Conservation (phyloP, 2,113 vertebrate species). For the Syngnathoides biaculeatus region DNA sequence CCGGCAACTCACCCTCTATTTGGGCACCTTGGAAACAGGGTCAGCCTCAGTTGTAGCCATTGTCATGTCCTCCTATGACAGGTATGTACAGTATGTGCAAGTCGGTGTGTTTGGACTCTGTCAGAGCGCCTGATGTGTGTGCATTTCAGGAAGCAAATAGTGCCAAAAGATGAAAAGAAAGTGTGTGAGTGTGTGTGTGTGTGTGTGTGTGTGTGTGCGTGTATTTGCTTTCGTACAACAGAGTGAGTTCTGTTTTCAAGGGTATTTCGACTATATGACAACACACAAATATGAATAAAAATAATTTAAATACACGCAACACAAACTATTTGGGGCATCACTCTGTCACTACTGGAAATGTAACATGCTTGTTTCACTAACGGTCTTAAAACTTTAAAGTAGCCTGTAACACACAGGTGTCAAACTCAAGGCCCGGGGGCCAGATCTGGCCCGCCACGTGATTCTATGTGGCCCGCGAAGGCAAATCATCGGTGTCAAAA, state of each 20-base stretch:
- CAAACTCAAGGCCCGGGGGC: too few species aligned
- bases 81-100: slow-evolving; percentile 14
- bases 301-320: too few species aligned
- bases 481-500: too few species aligned
- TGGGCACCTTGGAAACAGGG: slow-evolving; percentile 70
- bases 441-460: too few species aligned
- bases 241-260: neutral
- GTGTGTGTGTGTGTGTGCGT: slow-evolving; percentile 11
- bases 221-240: neutral
- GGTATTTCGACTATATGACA: neutral
- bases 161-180: slow-evolving; percentile 23
- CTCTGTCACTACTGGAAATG: too few species aligned
- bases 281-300: too few species aligned
- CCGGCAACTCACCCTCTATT: slow-evolving; percentile 33
- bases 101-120: slow-evolving; percentile 1
- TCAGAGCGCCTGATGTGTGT: neutral
- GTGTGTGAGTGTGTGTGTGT: slow-evolving; percentile 11
- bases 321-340: too few species aligned
- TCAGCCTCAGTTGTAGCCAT: slow-evolving; percentile 57
- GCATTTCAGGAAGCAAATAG: slow-evolving; percentile 17
- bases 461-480: too few species aligned
- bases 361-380: too few species aligned
- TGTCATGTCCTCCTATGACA: slow-evolving; percentile 33
- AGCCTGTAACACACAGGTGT: too few species aligned
- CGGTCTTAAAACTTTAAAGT: too few species aligned